phyloP scores from a whole-genome alignment of 23 tunicate genomes.

The Ascidia mentula region DNA sequence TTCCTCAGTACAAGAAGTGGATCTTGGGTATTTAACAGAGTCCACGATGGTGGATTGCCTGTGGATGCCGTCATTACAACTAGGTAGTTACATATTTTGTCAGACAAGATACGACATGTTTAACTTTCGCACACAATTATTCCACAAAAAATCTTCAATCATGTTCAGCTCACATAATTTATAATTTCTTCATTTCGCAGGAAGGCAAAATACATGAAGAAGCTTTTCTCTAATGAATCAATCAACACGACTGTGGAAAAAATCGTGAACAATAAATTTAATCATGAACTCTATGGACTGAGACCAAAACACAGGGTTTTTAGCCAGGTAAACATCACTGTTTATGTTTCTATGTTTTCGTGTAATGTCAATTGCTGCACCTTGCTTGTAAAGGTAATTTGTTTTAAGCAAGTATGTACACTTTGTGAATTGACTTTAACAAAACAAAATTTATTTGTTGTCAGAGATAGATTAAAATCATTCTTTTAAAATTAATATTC shows the following conservation, averaged over 20 bases:
- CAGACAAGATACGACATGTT: background rate
- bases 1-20: conserved; percentile 64
- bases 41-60: conserved; percentile 37
- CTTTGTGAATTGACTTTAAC: too few species aligned
- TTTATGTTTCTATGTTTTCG: too few species aligned
- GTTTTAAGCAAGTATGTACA: too few species aligned
- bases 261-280: conserved; percentile 39
- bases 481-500: background rate
- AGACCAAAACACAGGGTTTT: conserved; percentile 67
- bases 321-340: conserved; percentile 59
- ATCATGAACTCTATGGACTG: conserved; percentile 70
- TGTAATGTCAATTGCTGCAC: too few species aligned
- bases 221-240: background rate
- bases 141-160: background rate
- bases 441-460: too few species aligned
- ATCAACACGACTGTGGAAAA: background rate
- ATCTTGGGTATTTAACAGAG: conserved; percentile 45
- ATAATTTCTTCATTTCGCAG: too few species aligned
- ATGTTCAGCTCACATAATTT: background rate
- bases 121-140: too few species aligned
- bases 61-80: conserved; percentile 9
- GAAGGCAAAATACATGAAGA: background rate
- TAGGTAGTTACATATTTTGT: conserved; percentile 17
- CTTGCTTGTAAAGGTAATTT: too few species aligned
- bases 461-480: too few species aligned